These are phyloP conservation scores for Crocodylus rhombifer DNA, from an alignment of 2,797 vertebrate species.

Conservation along the genomic window DNA sequence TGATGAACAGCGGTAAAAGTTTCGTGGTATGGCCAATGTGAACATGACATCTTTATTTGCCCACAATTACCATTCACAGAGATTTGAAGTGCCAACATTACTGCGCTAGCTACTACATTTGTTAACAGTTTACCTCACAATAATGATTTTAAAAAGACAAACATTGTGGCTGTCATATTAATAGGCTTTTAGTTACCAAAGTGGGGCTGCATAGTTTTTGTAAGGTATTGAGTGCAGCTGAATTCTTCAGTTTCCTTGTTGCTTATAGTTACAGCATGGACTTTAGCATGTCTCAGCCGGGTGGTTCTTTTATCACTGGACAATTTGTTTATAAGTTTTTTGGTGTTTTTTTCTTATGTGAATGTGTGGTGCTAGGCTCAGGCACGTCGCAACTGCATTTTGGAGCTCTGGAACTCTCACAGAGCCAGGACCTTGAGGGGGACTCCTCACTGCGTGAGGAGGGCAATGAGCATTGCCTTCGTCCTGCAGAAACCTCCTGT, in stretches of 20 bases:
- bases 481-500: conserved; percentile 27
- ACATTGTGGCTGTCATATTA: neutral
- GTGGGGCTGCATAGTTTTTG: neutral
- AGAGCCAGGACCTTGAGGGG: conserved; percentile 88
- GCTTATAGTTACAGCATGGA: neutral
- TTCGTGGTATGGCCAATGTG: neutral
- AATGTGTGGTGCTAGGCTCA: conserved; percentile 77
- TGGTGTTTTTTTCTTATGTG: neutral
- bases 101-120: neutral
- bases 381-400: conserved; percentile 86
- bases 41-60: neutral
- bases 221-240: neutral
- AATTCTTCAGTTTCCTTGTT: neutral
- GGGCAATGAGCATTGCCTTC: conserved; percentile 13
- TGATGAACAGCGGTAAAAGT: neutral
- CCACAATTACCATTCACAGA: neutral
- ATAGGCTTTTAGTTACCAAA: neutral
- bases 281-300: neutral
- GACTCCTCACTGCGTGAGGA: conserved; percentile 35
- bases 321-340: neutral
- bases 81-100: neutral
- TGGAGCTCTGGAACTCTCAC: conserved; percentile 90
- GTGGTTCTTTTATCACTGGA: neutral
- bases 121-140: no score
- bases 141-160: no score